These are phyloP conservation scores for Platycercus adscitus DNA, from an alignment of 2,113 vertebrate species.

Conservation along the genomic window DNA sequence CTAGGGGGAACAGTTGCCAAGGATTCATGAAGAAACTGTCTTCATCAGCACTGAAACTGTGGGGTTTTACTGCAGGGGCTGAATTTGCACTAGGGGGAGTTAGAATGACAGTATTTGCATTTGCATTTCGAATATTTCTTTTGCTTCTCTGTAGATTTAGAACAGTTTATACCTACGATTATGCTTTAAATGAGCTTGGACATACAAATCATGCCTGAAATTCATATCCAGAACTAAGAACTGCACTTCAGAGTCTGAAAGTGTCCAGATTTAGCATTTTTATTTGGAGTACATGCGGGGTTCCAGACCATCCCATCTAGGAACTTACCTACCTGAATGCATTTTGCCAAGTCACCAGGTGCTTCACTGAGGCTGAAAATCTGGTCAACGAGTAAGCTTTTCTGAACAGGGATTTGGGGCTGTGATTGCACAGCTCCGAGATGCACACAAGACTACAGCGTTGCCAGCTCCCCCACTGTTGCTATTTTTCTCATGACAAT, in stretches of 20 bases:
- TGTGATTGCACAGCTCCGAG: neutral
- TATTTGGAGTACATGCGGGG: neutral
- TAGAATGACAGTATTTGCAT: neutral
- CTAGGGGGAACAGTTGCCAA: neutral
- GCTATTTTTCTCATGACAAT: neutral
- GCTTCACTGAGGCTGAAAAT: neutral
- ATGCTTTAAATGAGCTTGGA: neutral
- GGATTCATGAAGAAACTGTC: neutral
- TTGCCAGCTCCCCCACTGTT: neutral
- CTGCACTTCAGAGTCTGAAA: neutral
- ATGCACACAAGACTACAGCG: neutral
- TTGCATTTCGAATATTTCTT: neutral
- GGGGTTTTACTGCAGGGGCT: neutral
- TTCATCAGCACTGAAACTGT: neutral
- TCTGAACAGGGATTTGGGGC: neutral
- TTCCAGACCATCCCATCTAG: neutral
- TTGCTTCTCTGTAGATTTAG: neutral
- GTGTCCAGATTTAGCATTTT: rapidly evolving
- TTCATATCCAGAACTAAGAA: neutral
- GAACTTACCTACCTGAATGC: neutral
- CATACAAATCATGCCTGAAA: neutral
- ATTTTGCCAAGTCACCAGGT: neutral
- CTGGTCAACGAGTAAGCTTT: neutral
- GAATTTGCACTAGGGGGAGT: neutral
- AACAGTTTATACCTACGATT: neutral